These are phyloP conservation scores for Channa maculata DNA, from an alignment of 2,113 vertebrate species.

Conservation along the genomic window DNA sequence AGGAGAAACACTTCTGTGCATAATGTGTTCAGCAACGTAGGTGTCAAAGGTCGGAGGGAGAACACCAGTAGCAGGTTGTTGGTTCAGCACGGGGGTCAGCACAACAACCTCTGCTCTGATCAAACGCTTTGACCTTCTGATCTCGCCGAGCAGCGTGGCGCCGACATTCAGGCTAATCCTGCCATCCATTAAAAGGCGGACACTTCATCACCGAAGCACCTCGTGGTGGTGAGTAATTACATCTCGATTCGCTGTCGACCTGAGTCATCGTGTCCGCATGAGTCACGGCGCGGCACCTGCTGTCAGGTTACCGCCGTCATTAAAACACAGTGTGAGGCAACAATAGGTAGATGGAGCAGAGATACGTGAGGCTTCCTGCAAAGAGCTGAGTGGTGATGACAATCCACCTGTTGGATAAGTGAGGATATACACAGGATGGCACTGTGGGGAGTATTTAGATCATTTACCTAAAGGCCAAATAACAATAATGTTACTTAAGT, in stretches of 20 bases:
- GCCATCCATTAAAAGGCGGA: constrained; percentile 18
- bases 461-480: too few relatives aligned
- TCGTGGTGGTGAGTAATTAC: constrained; percentile 10
- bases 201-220: constrained; percentile 14
- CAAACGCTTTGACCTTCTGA: constrained; percentile 32
- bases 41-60: constrained; percentile 39
- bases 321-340: neutral
- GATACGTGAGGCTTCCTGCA: neutral
- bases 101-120: constrained; percentile 26
- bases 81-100: neutral
- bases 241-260: constrained; percentile 20
- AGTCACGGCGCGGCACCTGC: constrained; percentile 14
- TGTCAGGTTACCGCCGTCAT: neutral
- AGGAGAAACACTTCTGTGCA: too few relatives aligned
- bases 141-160: constrained; percentile 2
- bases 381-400: neutral
- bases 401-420: too few relatives aligned
- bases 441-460: neutral
- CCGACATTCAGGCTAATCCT: constrained; percentile 21
- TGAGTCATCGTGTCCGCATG: neutral
- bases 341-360: neutral
- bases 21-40: neutral
- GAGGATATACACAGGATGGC: neutral
- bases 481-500: too few relatives aligned
- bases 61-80: constrained; percentile 12